A percentile compares a stretch with the other conserved stretches of the same genome.
phyloP scores from a whole-genome alignment of 1,140 invertebrate species.

The Eulimnadia texana region DNA sequence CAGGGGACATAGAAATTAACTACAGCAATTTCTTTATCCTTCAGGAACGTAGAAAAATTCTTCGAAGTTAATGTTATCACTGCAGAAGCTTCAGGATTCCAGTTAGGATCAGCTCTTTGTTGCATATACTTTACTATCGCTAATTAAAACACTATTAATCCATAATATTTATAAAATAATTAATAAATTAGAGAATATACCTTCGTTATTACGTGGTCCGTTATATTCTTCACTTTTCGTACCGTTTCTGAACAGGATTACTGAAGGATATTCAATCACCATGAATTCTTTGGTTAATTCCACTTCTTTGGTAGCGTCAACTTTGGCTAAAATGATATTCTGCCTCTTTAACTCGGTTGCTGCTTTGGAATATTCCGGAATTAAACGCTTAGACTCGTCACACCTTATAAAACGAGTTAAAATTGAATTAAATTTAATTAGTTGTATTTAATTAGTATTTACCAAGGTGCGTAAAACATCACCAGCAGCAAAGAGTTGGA shows the following conservation, averaged over 20 bases:
- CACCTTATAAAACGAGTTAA: conserved; percentile 27
- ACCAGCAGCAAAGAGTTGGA: conserved; percentile 30
- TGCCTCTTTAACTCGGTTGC: conserved; percentile 26
- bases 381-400: conserved; percentile 27
- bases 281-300: conserved; percentile 30
- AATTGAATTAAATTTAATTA: conserved; percentile 20
- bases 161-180: not conserved
- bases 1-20: conserved; percentile 47
- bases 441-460: conserved; percentile 14
- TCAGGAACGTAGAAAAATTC: conserved; percentile 37
- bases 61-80: conserved; percentile 38
- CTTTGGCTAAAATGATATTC: conserved; percentile 33
- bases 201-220: conserved; percentile 29
- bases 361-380: conserved; percentile 27
- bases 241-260: conserved; percentile 33
- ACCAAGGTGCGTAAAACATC: conserved; percentile 41
- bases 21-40: conserved; percentile 34
- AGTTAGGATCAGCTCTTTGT: conserved; percentile 32
- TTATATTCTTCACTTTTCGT: conserved; percentile 30
- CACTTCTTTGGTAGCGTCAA: conserved; percentile 36
- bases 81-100: conserved; percentile 37
- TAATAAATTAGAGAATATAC: conserved; percentile 20
- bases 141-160: conserved; percentile 20
- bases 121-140: conserved; percentile 38
- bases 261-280: conserved; percentile 31